Conservation (phyloP, 2,113 vertebrate genomes). For the Antechinus flavipes region DNA sequence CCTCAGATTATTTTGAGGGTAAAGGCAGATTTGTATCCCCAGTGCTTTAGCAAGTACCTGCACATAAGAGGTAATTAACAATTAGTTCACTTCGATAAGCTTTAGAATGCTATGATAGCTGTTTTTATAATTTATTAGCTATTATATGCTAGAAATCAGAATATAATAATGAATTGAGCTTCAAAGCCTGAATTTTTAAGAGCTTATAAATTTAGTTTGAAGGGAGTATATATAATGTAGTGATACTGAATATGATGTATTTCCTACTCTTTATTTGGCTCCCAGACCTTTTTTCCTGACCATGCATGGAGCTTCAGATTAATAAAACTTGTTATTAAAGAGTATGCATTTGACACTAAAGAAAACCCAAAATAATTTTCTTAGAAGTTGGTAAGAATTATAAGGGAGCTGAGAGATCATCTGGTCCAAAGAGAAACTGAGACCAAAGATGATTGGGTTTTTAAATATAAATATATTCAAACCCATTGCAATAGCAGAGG, state of each 20-base stretch:
- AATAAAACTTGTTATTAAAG: neutral
- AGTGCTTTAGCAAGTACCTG: neutral
- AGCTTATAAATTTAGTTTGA: neutral
- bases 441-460: neutral
- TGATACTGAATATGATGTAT: neutral
- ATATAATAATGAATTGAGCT: neutral
- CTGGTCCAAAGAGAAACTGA: neutral
- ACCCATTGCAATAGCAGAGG: constrained; percentile 30
- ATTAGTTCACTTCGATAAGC: neutral
- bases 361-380: neutral
- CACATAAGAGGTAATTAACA: neutral
- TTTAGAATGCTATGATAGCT: neutral
- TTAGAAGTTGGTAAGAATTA: neutral
- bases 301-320: neutral
- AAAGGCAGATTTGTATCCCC: neutral
- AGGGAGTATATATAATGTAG: neutral
- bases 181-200: neutral
- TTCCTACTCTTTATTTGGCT: neutral
- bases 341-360: neutral
- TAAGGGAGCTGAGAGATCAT: neutral
- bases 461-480: constrained; percentile 17
- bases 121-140: neutral
- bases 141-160: neutral
- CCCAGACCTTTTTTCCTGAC: neutral
- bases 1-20: neutral